Percentiles rank a stretch among this genome's conserved stretches.
These are phyloP conservation scores for Hemicrepidius hirtus DNA, from an alignment of 2,888 invertebrate species.

Conservation along the genomic window DNA sequence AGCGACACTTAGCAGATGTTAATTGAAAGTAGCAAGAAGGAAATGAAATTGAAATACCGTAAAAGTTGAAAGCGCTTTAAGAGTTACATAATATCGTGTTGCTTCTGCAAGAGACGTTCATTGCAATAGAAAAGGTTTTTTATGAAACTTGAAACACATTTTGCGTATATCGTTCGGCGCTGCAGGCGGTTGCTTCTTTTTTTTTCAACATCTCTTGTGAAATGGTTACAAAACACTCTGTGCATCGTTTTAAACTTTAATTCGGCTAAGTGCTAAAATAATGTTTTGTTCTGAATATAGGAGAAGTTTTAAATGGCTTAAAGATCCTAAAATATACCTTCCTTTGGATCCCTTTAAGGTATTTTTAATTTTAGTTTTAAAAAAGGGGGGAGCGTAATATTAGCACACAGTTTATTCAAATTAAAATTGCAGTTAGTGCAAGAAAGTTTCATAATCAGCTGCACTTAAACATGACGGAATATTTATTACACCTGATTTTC, in stretches of 20 bases:
- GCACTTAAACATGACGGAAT: too few species aligned
- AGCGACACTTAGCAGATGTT: slow-evolving; percentile 38
- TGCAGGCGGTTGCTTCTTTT: slow-evolving; percentile 42
- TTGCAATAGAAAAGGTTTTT: slow-evolving; percentile 46
- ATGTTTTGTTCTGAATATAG: slow-evolving; percentile 42
- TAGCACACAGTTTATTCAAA: too few species aligned
- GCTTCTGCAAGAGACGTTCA: slow-evolving; percentile 47
- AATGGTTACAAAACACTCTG: background rate
- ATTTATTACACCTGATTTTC: background rate
- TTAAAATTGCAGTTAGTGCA: too few species aligned
- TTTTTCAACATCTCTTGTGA: slow-evolving; percentile 23
- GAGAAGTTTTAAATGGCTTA: slow-evolving; percentile 40
- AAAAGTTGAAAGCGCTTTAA: slow-evolving; percentile 56
- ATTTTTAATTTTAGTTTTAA: slow-evolving; percentile 8
- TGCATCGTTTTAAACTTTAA: slow-evolving; percentile 32
- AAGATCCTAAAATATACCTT: slow-evolving; percentile 19
- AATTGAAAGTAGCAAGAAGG: slow-evolving; percentile 55
- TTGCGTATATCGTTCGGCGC: slow-evolving; percentile 46
- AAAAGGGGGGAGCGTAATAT: too few species aligned
- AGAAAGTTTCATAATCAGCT: too few species aligned
- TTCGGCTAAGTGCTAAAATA: slow-evolving; percentile 37
- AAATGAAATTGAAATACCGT: slow-evolving; percentile 58
- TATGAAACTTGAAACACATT: slow-evolving; percentile 38
- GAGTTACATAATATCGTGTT: slow-evolving; percentile 53
- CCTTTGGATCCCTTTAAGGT: slow-evolving; percentile 33